Evolutionary conservation across 2,113 vertebrate genomes (phyloP), one percentile per base, ranked within the genome.

Genomic region (Chionodraco myersi): DNA sequence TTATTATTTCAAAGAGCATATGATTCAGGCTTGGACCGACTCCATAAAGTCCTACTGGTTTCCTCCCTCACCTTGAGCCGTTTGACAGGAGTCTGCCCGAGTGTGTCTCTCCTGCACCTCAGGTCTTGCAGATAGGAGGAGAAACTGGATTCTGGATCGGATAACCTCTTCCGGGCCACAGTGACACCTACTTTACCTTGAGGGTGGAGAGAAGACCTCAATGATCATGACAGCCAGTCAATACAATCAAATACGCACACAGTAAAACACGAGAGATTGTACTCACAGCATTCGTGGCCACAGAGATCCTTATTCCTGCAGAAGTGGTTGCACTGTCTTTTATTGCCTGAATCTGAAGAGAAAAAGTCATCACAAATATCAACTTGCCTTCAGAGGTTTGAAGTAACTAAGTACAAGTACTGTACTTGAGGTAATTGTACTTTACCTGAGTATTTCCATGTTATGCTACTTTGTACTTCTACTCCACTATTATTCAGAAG

Each of bases 281-380:
- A 98, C 97, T 97, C 87, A 99, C 98, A 99, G 89, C 98, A 99
- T 63, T 98, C 96, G 68, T 99, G 97, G 75, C 95, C 97, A 94
- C 98, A 99, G 9, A 88, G 75, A 44, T 96, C 95, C 91, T 99
- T 99, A 85, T 97, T 98, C 95, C 96, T 99, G 93, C 98, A 99
- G 72, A 95, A 95, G 90, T 99, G 97, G 92, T 96, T 96, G 86
- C 98, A 99, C 68, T 94, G 93, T 92, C 97, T 95, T 84, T 94
- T 98, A 72, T 54, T 75, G 12, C 91, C 93, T 23, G 72, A 52
- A 87, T 94, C 95, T 89, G 80, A 92, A 47, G 16, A 16, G 13
- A 77, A 0, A 5, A 63, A 13, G 9, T 45, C 18, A 45, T 12
- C 3, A 44, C 2, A 74, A 58, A 41, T 65, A 44, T 30, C 13